Evolutionary conservation across 2,113 vertebrate genomes (phyloP).

Genomic region (Rhineura floridana): DNA sequence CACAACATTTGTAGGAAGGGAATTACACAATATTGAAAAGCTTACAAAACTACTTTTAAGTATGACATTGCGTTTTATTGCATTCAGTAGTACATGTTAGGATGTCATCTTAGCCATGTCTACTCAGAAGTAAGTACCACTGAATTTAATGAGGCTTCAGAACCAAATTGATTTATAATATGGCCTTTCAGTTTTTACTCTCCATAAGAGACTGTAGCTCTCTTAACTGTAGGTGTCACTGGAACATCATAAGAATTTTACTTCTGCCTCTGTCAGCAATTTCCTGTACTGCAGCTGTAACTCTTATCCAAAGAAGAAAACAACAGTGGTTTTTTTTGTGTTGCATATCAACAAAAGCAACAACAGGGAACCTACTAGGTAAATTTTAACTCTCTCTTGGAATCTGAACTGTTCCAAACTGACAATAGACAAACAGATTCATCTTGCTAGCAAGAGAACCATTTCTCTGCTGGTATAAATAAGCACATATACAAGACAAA

Average conservation of each 20-base stretch:
- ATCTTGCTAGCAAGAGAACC: not conserved
- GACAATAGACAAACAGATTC: rapidly evolving
- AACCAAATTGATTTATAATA: not conserved
- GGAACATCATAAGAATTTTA: conserved; percentile 36
- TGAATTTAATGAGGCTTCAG: no score
- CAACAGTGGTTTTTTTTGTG: not conserved
- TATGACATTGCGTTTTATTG: not conserved
- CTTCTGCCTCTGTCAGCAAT: not conserved
- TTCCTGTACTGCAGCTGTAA: not conserved
- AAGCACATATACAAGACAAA: not conserved
- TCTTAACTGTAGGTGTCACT: conserved; percentile 73
- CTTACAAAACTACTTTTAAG: not conserved
- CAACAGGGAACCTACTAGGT: not conserved
- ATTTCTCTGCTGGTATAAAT: not conserved
- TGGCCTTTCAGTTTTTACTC: not conserved
- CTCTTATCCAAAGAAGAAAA: not conserved
- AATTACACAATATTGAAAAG: not conserved
- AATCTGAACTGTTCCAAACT: not conserved
- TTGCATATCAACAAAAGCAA: not conserved
- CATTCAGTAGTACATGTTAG: not conserved
- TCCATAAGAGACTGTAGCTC: not conserved
- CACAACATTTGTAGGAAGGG: not conserved
- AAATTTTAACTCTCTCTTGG: not conserved
- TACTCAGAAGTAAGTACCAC: no score
- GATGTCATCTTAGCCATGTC: no score